A percentile compares a stretch with the other conserved stretches of the same genome.
phyloP scores from a whole-genome alignment of 2,113 vertebrate species.

The Dipodomys stephensi region DNA sequence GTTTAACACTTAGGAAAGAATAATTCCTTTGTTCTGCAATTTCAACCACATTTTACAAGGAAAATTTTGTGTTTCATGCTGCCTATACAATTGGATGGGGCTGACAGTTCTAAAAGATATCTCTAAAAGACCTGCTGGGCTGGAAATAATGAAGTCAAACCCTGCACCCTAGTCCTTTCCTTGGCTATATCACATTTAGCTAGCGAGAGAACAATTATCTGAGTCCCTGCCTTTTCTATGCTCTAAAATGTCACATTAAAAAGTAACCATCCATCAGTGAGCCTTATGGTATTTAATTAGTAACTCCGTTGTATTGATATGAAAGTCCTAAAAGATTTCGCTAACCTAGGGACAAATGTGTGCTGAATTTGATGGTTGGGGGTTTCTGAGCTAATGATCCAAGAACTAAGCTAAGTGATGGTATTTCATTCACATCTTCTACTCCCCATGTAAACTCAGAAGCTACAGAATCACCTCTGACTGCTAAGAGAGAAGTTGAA shows the following conservation, averaged over 20 bases:
- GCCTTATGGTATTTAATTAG: conserved; percentile 74
- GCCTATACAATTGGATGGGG: not conserved
- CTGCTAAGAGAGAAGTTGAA: not conserved
- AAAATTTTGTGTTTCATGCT: conserved; percentile 31
- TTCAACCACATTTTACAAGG: conserved; percentile 49
- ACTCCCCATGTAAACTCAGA: not conserved
- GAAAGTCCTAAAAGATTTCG: conserved; percentile 48
- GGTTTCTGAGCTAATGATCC: conserved; percentile 30
- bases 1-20: conserved; percentile 50
- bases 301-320: conserved; percentile 35
- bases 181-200: conserved; percentile 57
- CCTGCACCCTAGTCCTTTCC: conserved; percentile 29
- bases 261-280: conserved; percentile 62
- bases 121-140: conserved; percentile 65
- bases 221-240: conserved; percentile 49
- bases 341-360: conserved; percentile 45
- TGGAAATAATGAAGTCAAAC: conserved; percentile 75
- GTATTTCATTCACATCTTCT: not conserved
- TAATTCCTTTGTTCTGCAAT: conserved; percentile 56
- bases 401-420: conserved; percentile 9
- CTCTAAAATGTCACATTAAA: conserved; percentile 71
- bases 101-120: conserved; percentile 59
- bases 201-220: conserved; percentile 68
- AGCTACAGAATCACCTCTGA: not conserved
- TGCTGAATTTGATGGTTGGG: not conserved